phyloP scores from a whole-genome alignment of 2,113 vertebrate genomes.

The Turdus rufiventris region DNA sequence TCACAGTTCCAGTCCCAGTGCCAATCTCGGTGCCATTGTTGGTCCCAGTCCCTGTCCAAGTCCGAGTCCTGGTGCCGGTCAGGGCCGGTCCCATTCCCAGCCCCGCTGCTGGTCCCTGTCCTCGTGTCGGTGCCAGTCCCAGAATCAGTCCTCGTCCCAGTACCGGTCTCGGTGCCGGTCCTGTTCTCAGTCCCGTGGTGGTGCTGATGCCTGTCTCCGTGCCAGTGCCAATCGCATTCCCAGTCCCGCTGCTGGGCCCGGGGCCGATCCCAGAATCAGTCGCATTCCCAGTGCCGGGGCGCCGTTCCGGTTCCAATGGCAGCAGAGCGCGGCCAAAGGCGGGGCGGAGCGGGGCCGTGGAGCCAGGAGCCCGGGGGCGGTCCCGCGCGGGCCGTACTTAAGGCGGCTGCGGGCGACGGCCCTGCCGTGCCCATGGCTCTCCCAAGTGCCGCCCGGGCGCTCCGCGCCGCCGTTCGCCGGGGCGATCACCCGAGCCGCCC shows the following conservation, averaged over 20 bases:
- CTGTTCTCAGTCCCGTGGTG: not conserved
- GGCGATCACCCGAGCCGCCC: not conserved
- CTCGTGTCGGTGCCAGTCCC: not conserved
- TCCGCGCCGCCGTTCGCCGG: not conserved
- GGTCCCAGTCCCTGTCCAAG: not conserved
- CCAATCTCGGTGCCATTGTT: not conserved
- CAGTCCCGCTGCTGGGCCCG: too few relatives aligned
- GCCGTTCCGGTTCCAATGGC: not conserved
- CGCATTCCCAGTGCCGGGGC: accelerated
- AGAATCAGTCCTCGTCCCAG: not conserved
- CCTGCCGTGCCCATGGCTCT: not conserved
- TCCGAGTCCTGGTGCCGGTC: not conserved
- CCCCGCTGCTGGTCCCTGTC: not conserved
- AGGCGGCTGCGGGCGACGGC: not conserved
- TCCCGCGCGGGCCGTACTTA: not conserved
- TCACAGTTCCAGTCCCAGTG: too few relatives aligned
- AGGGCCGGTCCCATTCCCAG: not conserved
- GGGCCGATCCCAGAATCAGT: not conserved
- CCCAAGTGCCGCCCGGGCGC: accelerated
- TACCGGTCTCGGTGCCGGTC: too few relatives aligned
- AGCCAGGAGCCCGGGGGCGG: not conserved
- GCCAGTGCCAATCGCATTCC: too few relatives aligned
- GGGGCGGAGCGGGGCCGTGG: not conserved
- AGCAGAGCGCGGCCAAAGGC: not conserved
- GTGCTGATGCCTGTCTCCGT: not conserved